Conservation (phyloP, 2,113 vertebrate species). For the Myodes glareolus region DNA sequence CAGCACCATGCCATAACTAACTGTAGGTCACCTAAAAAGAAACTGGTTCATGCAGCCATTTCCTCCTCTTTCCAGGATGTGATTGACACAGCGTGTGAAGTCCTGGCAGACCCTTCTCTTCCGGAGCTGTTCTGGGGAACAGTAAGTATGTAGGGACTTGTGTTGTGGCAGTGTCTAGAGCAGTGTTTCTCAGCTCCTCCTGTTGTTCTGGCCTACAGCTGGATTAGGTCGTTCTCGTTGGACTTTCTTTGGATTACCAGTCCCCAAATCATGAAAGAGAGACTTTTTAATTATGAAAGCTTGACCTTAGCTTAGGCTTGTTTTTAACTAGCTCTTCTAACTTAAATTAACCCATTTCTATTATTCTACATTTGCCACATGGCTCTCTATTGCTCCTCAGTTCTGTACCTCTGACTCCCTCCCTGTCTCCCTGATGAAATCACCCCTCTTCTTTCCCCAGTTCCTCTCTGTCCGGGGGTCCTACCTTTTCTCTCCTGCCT, state of each 20-base stretch:
- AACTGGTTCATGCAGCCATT: background rate
- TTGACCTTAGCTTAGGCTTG: background rate
- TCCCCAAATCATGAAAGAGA: background rate
- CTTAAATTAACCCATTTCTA: background rate
- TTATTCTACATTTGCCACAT: background rate
- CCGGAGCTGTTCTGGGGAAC: constrained; percentile 98
- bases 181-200: background rate
- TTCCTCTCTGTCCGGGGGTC: background rate
- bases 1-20: no score
- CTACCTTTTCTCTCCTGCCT: background rate
- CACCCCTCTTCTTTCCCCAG: background rate
- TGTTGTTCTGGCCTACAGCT: background rate
- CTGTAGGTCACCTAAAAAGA: background rate
- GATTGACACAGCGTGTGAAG: constrained; percentile 95
- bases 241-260: background rate
- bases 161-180: background rate
- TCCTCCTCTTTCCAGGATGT: constrained; percentile 87
- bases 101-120: constrained; percentile 93
- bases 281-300: background rate
- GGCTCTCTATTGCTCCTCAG: background rate
- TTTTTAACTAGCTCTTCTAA: background rate
- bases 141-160: constrained; percentile 85
- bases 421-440: background rate
- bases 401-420: background rate
- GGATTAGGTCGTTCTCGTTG: background rate